Conservation (phyloP, 2,888 invertebrate genomes). For the Troides helena region DNA sequence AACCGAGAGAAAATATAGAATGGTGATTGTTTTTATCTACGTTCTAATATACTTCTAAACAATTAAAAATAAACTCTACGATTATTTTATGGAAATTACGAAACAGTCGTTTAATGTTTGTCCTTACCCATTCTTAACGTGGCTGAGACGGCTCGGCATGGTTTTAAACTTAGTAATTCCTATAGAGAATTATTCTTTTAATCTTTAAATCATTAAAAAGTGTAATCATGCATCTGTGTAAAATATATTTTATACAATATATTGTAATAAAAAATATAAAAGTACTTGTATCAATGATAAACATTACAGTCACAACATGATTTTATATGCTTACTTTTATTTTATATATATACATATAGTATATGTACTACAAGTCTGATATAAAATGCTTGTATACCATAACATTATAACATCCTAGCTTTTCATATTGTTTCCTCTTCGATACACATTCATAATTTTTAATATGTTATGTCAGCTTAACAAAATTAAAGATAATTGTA, state of each 20-base stretch:
- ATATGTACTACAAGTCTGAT: background rate
- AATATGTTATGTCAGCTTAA: background rate
- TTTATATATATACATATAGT: background rate
- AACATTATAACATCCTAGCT: background rate
- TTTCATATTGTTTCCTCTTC: background rate
- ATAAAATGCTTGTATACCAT: background rate
- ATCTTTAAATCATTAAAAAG: too few relatives aligned
- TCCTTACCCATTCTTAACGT: constrained; percentile 15
- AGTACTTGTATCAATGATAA: background rate
- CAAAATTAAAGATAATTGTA: background rate
- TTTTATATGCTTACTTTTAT: background rate
- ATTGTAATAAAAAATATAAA: too few relatives aligned
- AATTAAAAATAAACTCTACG: constrained; percentile 8
- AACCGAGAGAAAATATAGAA: constrained; percentile 38
- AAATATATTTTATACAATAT: too few relatives aligned
- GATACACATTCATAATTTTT: background rate
- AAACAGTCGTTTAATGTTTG: background rate
- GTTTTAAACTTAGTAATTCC: background rate
- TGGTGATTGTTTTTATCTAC: constrained; percentile 31
- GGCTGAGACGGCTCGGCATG: constrained; percentile 13
- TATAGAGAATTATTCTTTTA: background rate
- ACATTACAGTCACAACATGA: background rate
- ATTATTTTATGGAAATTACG: constrained; percentile 5
- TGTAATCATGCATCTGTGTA: too few relatives aligned
- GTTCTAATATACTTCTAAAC: background rate